A percentile compares a stretch with the other conserved stretches of the same genome.
These are phyloP conservation scores for Dendrocopos noguchii DNA, from an alignment of 2,113 vertebrate species.

Conservation along the genomic window DNA sequence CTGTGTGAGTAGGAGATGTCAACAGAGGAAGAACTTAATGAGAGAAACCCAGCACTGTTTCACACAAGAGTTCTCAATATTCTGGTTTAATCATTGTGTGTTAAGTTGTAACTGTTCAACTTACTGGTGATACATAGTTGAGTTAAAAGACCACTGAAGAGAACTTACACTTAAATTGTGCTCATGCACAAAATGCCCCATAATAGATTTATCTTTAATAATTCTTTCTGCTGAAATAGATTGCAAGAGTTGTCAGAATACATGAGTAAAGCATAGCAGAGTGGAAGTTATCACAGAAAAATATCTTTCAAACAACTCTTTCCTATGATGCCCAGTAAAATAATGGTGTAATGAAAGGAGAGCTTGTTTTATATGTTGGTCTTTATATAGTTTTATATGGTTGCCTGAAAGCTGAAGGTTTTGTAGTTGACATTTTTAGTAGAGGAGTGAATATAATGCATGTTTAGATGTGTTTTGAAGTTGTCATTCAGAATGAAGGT, in stretches of 20 bases:
- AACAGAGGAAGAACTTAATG: background rate
- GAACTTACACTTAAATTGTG: background rate
- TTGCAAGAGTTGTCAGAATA: background rate
- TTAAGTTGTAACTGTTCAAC: background rate
- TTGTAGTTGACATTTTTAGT: background rate
- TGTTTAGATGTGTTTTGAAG: background rate
- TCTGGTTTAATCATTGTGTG: background rate
- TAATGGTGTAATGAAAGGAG: background rate
- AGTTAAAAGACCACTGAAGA: background rate
- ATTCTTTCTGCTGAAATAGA: background rate
- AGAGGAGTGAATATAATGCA: background rate
- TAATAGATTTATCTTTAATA: background rate
- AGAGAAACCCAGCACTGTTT: background rate
- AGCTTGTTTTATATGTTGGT: background rate
- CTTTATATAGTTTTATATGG: background rate
- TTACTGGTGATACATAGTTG: background rate
- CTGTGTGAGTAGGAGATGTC: background rate
- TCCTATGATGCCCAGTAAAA: background rate
- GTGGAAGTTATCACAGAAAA: background rate
- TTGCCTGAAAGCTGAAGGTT: background rate
- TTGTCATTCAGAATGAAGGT: background rate
- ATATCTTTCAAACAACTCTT: background rate
- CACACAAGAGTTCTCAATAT: background rate
- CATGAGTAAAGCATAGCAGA: background rate
- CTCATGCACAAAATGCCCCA: background rate